Evolutionary conservation across 2,797 vertebrate species (phyloP).

Genomic region (Ispidina lecontei): DNA sequence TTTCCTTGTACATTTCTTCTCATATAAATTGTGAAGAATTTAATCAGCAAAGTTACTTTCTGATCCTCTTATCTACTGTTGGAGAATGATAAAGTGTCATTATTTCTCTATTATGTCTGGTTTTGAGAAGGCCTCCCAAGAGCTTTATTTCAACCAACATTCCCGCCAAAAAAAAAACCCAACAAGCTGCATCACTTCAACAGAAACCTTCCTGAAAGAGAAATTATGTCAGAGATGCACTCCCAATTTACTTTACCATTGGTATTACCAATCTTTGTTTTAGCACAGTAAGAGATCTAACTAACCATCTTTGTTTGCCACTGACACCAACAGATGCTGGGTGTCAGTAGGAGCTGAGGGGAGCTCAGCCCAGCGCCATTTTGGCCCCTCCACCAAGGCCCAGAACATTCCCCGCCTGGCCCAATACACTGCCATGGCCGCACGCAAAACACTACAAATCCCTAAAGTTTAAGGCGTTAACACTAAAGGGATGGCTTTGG

Average conservation of each 20-base stretch:
- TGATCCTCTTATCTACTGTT: not conserved
- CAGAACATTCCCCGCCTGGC: rapidly evolving
- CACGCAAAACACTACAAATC: not conserved
- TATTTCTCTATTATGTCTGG: not conserved
- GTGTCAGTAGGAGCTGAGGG: too few relatives aligned
- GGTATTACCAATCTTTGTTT: not conserved
- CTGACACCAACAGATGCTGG: too few relatives aligned
- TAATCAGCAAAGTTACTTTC: not conserved
- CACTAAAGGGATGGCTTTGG: rapidly evolving
- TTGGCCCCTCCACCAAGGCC: not conserved
- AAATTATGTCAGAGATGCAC: rapidly evolving
- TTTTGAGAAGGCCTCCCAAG: not conserved
- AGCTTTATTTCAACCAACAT: not conserved
- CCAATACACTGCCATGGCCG: not conserved
- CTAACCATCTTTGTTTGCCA: too few relatives aligned
- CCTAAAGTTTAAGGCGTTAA: rapidly evolving
- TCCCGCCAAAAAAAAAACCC: not conserved
- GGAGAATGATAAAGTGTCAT: not conserved
- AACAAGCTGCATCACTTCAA: not conserved
- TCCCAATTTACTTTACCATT: rapidly evolving
- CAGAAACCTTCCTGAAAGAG: not conserved
- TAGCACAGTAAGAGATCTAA: too few relatives aligned
- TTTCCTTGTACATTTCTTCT: not conserved
- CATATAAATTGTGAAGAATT: rapidly evolving
- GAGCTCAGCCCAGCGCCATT: not conserved